Conservation (phyloP, 2,113 vertebrate species). For the Phainopepla nitens region DNA sequence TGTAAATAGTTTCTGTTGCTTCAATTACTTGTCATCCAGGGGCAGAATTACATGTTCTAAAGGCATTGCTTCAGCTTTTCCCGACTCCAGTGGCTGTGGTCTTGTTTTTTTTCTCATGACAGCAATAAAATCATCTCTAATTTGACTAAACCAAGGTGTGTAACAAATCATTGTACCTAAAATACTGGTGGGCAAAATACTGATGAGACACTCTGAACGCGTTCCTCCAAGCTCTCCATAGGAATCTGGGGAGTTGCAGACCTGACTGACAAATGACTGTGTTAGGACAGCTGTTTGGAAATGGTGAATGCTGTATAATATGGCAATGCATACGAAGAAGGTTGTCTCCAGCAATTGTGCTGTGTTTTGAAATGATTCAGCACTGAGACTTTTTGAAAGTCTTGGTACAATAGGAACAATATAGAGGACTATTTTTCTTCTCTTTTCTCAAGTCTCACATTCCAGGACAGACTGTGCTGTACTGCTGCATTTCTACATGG, state of each 20-base stretch:
- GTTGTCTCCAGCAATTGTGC: not conserved
- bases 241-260: not conserved
- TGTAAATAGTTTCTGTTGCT: not conserved
- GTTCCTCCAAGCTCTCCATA: not conserved
- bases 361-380: not conserved
- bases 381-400: not conserved
- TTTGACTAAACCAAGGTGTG: not conserved
- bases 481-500: not conserved
- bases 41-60: not conserved
- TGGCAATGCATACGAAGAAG: not conserved
- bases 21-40: not conserved
- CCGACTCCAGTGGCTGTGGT: not conserved
- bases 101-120: not conserved
- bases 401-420: not conserved
- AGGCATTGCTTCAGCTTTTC: not conserved
- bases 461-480: not conserved
- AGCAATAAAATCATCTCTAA: not conserved
- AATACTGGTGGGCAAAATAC: not conserved
- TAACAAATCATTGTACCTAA: not conserved
- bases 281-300: not conserved
- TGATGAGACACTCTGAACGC: not conserved
- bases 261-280: not conserved
- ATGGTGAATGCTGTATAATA: fast-evolving
- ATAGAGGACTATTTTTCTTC: not conserved
- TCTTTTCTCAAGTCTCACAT: not conserved